These are phyloP conservation scores for Serilophus lunatus DNA, from an alignment of 2,113 vertebrate species.

Conservation along the genomic window DNA sequence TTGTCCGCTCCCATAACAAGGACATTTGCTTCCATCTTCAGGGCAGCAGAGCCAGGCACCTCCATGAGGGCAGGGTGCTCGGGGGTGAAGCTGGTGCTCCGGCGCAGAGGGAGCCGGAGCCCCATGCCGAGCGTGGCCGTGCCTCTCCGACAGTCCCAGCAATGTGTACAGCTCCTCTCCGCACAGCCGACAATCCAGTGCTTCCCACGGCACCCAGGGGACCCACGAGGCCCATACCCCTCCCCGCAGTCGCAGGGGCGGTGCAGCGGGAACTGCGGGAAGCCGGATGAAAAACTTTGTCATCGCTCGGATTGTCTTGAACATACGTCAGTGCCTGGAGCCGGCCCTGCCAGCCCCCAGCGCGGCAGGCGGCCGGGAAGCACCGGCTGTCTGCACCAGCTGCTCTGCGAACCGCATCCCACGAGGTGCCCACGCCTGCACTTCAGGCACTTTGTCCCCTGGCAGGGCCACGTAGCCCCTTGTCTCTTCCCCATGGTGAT, in stretches of 20 bases:
- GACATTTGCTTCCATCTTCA: constrained; percentile 79
- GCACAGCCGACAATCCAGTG: neutral
- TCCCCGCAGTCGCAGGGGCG: constrained; percentile 11
- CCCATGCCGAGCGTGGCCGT: constrained; percentile 39
- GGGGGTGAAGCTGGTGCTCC: constrained; percentile 67
- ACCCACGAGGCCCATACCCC: neutral
- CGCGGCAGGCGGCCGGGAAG: neutral
- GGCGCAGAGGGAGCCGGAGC: constrained; percentile 60
- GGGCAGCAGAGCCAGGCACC: neutral
- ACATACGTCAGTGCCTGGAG: neutral
- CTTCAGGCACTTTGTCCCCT: neutral
- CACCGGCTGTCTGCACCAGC: neutral
- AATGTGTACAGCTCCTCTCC: neutral
- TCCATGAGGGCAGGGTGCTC: constrained; percentile 60
- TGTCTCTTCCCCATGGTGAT: neutral
- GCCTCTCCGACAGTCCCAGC: neutral
- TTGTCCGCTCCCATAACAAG: constrained; percentile 79
- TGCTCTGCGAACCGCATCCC: neutral
- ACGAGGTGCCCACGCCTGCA: neutral
- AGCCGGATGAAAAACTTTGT: neutral
- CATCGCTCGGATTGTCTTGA: neutral
- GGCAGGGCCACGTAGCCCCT: neutral
- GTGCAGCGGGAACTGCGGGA: neutral
- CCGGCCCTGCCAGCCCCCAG: neutral
- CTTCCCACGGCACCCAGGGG: constrained; percentile 30